Evolutionary conservation across 2,888 invertebrate species (phyloP).

Genomic region (Tuta absoluta): DNA sequence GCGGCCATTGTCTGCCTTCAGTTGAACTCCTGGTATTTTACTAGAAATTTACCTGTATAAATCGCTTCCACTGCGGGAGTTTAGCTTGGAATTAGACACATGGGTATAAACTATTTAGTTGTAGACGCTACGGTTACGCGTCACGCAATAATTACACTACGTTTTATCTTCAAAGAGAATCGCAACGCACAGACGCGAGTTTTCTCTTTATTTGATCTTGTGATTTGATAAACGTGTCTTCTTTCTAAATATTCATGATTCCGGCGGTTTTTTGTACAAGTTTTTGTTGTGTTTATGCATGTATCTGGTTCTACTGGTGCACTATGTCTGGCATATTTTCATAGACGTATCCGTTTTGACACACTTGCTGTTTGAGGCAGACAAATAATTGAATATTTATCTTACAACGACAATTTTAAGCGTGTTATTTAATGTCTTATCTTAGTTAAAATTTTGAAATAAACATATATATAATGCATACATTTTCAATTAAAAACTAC

Average conservation of each 20-base stretch:
- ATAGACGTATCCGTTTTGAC: too few relatives aligned
- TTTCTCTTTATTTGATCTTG: conserved; percentile 17
- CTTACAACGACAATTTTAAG: too few relatives aligned
- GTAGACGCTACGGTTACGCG: background rate
- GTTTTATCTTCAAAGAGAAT: background rate
- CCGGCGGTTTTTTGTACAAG: background rate
- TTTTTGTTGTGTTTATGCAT: background rate
- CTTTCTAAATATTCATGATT: background rate
- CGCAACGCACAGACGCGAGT: conserved; percentile 1
- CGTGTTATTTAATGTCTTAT: too few relatives aligned
- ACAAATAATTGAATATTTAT: too few relatives aligned
- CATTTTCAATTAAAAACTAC: background rate
- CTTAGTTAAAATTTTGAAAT: too few relatives aligned
- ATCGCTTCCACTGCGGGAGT: too few relatives aligned
- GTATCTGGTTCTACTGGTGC: background rate
- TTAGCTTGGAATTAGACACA: too few relatives aligned
- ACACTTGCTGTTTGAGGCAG: too few relatives aligned
- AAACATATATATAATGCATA: too few relatives aligned
- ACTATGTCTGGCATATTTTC: background rate
- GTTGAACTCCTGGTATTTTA: too few relatives aligned
- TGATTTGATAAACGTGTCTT: conserved; percentile 4
- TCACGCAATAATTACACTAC: conserved; percentile 6
- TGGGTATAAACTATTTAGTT: background rate
- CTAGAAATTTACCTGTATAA: too few relatives aligned
- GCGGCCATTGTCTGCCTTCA: too few relatives aligned